Evolutionary conservation across 2,797 vertebrate genomes (phyloP).

Genomic region (Myiotriccus ornatus): DNA sequence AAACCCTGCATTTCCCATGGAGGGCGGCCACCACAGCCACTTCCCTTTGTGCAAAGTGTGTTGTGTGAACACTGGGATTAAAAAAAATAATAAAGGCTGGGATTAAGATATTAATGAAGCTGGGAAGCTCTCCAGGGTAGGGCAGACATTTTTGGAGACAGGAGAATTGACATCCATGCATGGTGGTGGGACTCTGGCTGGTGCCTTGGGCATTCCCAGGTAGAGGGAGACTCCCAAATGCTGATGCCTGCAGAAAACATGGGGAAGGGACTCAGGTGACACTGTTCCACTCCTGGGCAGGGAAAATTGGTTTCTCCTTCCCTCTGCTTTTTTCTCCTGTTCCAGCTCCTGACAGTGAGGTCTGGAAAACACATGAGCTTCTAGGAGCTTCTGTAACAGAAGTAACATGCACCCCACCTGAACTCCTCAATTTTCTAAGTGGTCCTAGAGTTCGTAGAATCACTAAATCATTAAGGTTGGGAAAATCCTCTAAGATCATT

Average conservation of each 20-base stretch:
- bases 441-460: neutral
- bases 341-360: neutral
- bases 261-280: accelerated
- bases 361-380: neutral
- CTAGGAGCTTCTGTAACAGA: neutral
- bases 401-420: neutral
- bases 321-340: neutral
- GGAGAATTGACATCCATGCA: accelerated
- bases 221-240: neutral
- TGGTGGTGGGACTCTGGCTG: neutral
- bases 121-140: neutral
- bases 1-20: accelerated
- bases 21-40: neutral
- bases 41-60: neutral
- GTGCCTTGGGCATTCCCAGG: neutral
- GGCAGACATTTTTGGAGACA: neutral
- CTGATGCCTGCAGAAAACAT: neutral
- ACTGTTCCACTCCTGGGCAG: neutral
- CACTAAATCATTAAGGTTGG: neutral
- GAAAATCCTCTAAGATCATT: neutral
- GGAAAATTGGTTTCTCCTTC: neutral
- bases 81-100: neutral
- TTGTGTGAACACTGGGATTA: neutral
- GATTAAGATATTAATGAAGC: neutral
- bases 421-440: neutral